These are phyloP conservation scores for Drosophila truncata DNA, from an alignment of 1,140 invertebrate genomes.

Conservation along the genomic window DNA sequence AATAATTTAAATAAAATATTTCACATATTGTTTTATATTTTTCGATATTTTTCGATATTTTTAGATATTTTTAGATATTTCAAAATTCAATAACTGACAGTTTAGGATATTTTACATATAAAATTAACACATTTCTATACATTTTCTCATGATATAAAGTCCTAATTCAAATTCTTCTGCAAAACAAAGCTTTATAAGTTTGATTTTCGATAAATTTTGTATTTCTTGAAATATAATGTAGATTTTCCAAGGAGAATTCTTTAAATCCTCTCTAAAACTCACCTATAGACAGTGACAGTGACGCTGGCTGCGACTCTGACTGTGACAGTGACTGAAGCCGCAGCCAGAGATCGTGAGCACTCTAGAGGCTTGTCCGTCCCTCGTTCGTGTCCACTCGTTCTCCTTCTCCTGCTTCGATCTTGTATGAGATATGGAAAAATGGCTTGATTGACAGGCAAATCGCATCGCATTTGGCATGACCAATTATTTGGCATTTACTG, in stretches of 20 bases:
- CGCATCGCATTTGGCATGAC: constrained; percentile 51
- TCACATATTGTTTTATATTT: no score
- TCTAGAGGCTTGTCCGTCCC: constrained; percentile 3
- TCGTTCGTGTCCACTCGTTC: background rate
- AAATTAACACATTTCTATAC: background rate
- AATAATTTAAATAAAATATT: no score
- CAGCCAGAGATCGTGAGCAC: constrained; percentile 25
- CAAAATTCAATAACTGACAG: no score
- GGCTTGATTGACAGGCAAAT: constrained; percentile 44
- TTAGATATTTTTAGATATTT: no score
- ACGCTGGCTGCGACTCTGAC: constrained; percentile 1
- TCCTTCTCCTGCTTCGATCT: background rate
- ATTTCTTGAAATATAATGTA: background rate
- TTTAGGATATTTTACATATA: background rate
- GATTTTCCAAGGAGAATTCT: background rate
- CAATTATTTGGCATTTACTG: constrained; percentile 59
- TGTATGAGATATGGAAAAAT: constrained; percentile 30
- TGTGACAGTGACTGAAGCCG: constrained; percentile 1
- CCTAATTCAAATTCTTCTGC: background rate
- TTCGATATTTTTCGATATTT: no score
- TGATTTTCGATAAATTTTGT: rapidly evolving
- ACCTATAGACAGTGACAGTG: constrained; percentile 1
- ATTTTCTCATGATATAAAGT: background rate
- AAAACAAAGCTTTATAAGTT: background rate
- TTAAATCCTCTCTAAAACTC: constrained; percentile 10